Percentiles rank a stretch among this genome's conserved stretches.
Evolutionary conservation across 2,888 invertebrate species (phyloP).

Genomic region (Brachyptera putata): DNA sequence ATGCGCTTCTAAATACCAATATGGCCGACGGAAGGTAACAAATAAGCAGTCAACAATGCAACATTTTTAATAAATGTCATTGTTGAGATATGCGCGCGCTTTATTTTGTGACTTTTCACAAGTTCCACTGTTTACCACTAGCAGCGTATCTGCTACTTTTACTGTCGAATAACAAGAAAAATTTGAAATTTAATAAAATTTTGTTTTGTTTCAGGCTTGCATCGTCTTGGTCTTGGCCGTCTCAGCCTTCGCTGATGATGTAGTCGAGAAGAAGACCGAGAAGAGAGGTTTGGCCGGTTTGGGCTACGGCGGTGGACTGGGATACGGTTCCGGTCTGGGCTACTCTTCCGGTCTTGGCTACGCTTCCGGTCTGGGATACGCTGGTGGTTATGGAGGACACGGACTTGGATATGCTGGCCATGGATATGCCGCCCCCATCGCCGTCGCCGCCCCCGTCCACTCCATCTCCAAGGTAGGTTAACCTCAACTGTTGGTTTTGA

Average conservation of each 20-base stretch:
- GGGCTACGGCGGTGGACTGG: conserved; percentile 30
- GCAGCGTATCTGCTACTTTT: too few relatives aligned
- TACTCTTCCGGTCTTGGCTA: conserved; percentile 21
- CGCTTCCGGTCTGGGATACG: conserved; percentile 23
- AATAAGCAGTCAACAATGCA: too few relatives aligned
- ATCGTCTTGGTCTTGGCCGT: conserved; percentile 30
- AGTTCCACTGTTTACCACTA: too few relatives aligned
- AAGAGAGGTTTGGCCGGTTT: conserved; percentile 38
- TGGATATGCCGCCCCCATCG: conserved; percentile 16
- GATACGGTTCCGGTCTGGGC: conserved; percentile 19
- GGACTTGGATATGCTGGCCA: conserved; percentile 25
- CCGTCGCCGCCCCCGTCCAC: conserved; percentile 25
- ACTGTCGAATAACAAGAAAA: background rate
- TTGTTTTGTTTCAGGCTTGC: conserved; percentile 28
- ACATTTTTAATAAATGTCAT: too few relatives aligned
- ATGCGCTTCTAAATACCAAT: too few relatives aligned
- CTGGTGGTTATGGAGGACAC: conserved; percentile 1
- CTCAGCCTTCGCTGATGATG: conserved; percentile 31
- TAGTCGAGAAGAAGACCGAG: conserved; percentile 38
- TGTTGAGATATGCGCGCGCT: too few relatives aligned
- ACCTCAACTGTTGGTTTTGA: too few relatives aligned
- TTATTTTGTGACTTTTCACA: too few relatives aligned
- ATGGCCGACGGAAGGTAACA: too few relatives aligned
- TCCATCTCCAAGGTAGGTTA: conserved; percentile 12
- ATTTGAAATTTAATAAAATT: background rate